These are phyloP conservation scores for Eupithecia inturbata DNA, from an alignment of 2,888 invertebrate species.

Conservation along the genomic window DNA sequence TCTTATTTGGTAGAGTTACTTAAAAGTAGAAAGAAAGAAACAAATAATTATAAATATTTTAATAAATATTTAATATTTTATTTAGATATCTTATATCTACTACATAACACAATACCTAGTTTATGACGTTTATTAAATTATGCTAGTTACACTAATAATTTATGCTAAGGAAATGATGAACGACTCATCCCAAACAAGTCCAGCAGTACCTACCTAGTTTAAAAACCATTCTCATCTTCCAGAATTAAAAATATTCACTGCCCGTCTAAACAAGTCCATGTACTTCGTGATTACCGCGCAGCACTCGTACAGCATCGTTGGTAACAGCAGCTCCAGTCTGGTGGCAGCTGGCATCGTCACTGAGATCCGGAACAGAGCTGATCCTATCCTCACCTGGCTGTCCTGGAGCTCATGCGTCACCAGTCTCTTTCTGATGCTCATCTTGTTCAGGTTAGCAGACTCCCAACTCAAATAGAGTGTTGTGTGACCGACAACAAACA, in stretches of 20 bases:
- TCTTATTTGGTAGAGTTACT: no score
- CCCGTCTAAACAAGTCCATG: constrained; percentile 39
- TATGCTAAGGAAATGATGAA: no score
- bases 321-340: constrained; percentile 65
- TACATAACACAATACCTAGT: no score
- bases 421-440: constrained; percentile 85
- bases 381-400: constrained; percentile 84
- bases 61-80: no score
- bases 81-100: no score
- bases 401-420: constrained; percentile 86
- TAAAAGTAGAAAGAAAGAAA: no score
- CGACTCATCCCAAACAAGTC: no score
- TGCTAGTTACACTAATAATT: no score
- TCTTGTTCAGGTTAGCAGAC: constrained; percentile 82
- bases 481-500: neutral
- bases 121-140: no score
- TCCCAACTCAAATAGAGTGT: neutral
- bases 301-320: constrained; percentile 64
- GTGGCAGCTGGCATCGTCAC: constrained; percentile 85
- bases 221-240: constrained; percentile 31
- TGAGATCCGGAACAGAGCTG: constrained; percentile 85
- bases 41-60: no score
- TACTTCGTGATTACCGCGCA: constrained; percentile 53
- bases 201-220: neutral
- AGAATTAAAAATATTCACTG: constrained; percentile 63